phyloP scores from a whole-genome alignment of 2,113 vertebrate species.

The Centropristis striata region DNA sequence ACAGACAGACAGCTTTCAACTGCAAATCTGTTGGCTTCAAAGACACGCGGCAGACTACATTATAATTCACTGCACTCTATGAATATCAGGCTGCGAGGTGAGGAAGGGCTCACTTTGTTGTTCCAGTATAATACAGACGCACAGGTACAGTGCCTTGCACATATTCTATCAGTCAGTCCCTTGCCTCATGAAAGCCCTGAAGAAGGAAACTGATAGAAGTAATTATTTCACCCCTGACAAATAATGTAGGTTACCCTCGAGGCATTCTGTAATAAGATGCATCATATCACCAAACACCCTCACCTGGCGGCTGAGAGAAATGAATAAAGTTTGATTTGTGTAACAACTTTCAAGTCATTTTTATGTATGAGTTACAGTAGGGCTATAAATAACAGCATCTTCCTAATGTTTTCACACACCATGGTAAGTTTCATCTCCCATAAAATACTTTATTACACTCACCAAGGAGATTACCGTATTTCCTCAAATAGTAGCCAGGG shows the following conservation, averaged over 20 bases:
- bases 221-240: not conserved
- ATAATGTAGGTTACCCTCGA: not conserved
- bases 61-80: not conserved
- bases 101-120: slow-evolving; percentile 2
- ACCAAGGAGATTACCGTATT: too few species aligned
- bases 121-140: not conserved
- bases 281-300: not conserved
- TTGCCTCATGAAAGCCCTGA: not conserved
- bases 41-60: not conserved
- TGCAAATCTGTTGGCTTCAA: slow-evolving; percentile 24
- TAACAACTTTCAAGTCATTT: not conserved
- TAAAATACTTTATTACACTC: not conserved
- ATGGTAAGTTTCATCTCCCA: not conserved
- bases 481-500: too few species aligned
- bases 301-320: not conserved
- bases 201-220: slow-evolving; percentile 1
- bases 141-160: not conserved
- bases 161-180: not conserved
- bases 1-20: slow-evolving; percentile 23
- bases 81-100: not conserved
- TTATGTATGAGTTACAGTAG: not conserved
- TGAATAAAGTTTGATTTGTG: not conserved
- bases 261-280: not conserved
- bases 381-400: not conserved
- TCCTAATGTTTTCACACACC: not conserved